A percentile compares a stretch with the other conserved stretches of the same genome.
phyloP scores from a whole-genome alignment of 1,140 invertebrate species.

The Potamilus streckersoni region DNA sequence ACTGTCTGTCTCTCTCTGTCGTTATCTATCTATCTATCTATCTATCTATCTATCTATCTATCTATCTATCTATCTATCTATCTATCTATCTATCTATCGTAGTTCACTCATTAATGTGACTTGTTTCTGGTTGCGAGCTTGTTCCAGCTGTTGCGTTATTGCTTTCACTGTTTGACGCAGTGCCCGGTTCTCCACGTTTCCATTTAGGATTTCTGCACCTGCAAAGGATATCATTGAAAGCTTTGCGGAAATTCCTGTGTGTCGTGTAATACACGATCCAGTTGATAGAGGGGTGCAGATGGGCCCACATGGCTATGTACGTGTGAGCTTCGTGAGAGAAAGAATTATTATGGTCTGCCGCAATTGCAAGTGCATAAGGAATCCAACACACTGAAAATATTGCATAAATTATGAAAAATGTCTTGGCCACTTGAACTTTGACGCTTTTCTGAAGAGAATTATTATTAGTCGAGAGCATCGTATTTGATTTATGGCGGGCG shows the following conservation, averaged over 20 bases:
- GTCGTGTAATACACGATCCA: conserved; percentile 49
- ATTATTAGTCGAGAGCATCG: conserved; percentile 12
- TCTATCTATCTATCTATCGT: too few species aligned
- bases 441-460: not conserved
- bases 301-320: conserved; percentile 42
- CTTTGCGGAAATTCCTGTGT: conserved; percentile 39
- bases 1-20: too few species aligned
- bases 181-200: too few species aligned
- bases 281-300: conserved; percentile 48
- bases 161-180: too few species aligned
- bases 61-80: too few species aligned
- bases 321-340: conserved; percentile 34
- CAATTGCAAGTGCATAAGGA: conserved; percentile 43
- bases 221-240: conserved; percentile 28
- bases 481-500: conserved; percentile 12
- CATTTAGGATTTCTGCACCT: not conserved
- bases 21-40: too few species aligned
- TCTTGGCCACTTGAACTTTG: conserved; percentile 27
- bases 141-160: too few species aligned
- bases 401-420: conserved; percentile 47
- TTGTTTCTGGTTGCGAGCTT: too few species aligned
- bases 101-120: too few species aligned
- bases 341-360: conserved; percentile 32
- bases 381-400: conserved; percentile 47
- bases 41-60: too few species aligned